phyloP scores from a whole-genome alignment of 2,888 invertebrate genomes.

The Philhelius pedissequus region DNA sequence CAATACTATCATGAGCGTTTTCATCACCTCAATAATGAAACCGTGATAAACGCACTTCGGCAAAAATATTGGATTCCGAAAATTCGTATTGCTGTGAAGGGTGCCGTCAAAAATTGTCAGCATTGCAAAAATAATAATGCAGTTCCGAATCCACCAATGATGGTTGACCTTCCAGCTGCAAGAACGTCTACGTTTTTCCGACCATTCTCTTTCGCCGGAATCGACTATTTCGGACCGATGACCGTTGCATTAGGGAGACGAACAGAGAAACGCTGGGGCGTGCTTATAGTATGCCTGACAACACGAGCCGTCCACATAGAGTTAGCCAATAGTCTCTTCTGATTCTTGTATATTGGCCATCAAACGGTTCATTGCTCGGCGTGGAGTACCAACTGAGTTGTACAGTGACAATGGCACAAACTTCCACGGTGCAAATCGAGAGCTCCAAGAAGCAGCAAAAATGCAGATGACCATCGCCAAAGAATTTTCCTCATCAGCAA shows the following conservation, averaged over 20 bases:
- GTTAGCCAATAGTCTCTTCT: no score
- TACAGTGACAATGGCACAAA: conserved; percentile 67
- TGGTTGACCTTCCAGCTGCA: background rate
- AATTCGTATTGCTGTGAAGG: background rate
- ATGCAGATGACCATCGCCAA: background rate
- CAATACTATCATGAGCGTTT: background rate
- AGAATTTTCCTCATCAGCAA: conserved; percentile 17
- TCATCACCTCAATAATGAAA: background rate
- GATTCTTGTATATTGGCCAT: background rate
- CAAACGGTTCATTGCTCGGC: background rate
- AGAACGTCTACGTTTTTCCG: background rate
- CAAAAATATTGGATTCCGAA: background rate
- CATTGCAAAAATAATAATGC: background rate
- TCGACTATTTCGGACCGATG: background rate
- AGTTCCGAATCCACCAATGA: background rate
- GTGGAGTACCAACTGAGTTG: conserved; percentile 37
- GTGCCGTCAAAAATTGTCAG: background rate
- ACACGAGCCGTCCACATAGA: background rate
- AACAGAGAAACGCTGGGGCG: no score
- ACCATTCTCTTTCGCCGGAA: background rate
- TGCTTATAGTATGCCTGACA: no score
- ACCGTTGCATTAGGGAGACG: no score
- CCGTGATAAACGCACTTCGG: background rate
- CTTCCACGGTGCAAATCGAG: conserved; percentile 48
- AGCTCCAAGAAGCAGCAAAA: conserved; percentile 1